Evolutionary conservation across 2,888 invertebrate species (phyloP).

Genomic region (Piscicola geometra): DNA sequence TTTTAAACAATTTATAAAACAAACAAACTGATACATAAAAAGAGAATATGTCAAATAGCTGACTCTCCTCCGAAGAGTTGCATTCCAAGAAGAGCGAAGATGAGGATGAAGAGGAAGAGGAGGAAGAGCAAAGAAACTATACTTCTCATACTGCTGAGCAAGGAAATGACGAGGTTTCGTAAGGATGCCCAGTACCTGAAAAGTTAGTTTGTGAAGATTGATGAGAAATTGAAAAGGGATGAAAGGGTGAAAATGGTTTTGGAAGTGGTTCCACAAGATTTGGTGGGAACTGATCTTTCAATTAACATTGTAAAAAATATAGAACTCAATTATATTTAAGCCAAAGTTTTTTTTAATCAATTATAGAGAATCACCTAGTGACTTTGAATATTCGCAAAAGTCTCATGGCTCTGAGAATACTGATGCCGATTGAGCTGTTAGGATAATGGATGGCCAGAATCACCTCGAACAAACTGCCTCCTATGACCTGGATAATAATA

Average conservation of each 20-base stretch:
- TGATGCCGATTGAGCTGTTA: conserved; percentile 88
- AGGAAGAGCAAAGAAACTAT: conserved; percentile 98
- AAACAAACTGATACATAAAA: too few species aligned
- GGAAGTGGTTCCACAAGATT: too few species aligned
- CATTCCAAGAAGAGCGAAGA: conserved; percentile 98
- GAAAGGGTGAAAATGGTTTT: too few species aligned
- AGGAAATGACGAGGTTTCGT: conserved; percentile 93
- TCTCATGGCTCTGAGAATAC: conserved; percentile 91
- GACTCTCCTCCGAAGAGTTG: conserved; percentile 93
- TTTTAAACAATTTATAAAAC: too few species aligned
- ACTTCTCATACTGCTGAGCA: conserved; percentile 97
- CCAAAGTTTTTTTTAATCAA: too few species aligned
- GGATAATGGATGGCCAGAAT: conserved; percentile 91
- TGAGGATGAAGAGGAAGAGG: conserved; percentile 98
- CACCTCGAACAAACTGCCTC: conserved; percentile 95
- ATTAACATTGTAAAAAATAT: too few species aligned
- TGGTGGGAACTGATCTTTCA: too few species aligned
- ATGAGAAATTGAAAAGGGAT: too few species aligned
- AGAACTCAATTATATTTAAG: too few species aligned
- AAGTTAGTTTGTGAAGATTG: too few species aligned
- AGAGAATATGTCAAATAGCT: conserved; percentile 46
- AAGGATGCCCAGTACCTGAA: conserved; percentile 94
- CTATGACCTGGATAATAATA: conserved; percentile 57
- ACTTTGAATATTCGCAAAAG: conserved; percentile 97
- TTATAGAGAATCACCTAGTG: conserved; percentile 65